Percentiles rank a stretch among this genome's conserved stretches.
Evolutionary conservation across 2,797 vertebrate genomes (phyloP).

Genomic region (Aldrovandia affinis): DNA sequence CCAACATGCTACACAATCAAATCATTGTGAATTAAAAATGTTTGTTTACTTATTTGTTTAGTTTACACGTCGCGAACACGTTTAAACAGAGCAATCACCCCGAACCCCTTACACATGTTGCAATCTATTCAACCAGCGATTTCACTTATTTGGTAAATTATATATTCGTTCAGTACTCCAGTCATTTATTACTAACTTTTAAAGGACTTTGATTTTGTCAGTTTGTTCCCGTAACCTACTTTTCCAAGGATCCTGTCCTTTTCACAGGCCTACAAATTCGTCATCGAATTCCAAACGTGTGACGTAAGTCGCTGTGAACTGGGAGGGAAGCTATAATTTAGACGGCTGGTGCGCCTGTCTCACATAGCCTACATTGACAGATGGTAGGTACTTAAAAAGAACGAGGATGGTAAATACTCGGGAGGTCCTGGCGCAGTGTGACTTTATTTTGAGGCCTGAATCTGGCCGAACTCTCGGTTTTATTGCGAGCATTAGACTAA

Average conservation of each 20-base stretch:
- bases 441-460: too few species aligned
- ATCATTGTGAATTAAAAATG: conserved; percentile 26
- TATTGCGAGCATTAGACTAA: too few species aligned
- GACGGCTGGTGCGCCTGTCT: conserved; percentile 32
- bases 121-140: conserved; percentile 21
- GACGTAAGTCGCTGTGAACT: conserved; percentile 60
- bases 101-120: conserved; percentile 25
- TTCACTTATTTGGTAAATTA: conserved; percentile 8
- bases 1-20: conserved; percentile 29
- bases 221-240: conserved; percentile 66
- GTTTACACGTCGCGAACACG: conserved; percentile 18
- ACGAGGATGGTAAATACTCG: background rate
- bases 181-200: conserved; percentile 26
- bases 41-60: conserved; percentile 56
- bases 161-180: background rate
- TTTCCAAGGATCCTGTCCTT: conserved; percentile 64
- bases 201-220: conserved; percentile 41
- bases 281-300: conserved; percentile 63
- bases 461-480: too few species aligned
- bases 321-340: conserved; percentile 26
- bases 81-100: background rate
- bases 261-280: conserved; percentile 65
- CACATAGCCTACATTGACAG: conserved; percentile 47
- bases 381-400: conserved; percentile 19
- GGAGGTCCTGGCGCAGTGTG: background rate